Evolutionary conservation across 1,140 invertebrate species (phyloP), one percentile per base, ranked within the genome.

Genomic region (Penaeus vannamei): DNA sequence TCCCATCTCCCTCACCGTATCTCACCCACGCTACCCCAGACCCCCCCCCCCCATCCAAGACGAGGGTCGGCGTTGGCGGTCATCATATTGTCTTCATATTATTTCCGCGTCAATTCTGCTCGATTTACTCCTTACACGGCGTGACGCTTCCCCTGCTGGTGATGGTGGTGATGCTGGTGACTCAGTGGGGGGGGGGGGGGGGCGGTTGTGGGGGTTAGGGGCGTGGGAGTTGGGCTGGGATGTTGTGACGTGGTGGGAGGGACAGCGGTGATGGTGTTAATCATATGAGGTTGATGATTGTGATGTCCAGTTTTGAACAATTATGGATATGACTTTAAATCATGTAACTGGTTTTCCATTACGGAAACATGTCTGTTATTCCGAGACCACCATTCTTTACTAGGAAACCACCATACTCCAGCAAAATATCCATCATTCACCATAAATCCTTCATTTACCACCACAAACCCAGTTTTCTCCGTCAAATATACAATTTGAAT

Each of bases 51-150:
- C 26, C 1, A 19, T 1, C 84, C 23, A 19, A 80, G 85, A 86
- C 81, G 85, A 80, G 84, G 60, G 85, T 86, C 60, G 85, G 26
- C 22, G 53, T 59, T 86, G 85, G 76, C 77, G 85, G 77, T 64
- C 77, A 81, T 86, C 85, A 86, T 86, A 86, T 86, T 86, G 85
- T 86, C 59, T 86, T 62, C 76, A 86, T 86, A 86, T 86, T 86
- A 86, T 81, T 86, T 86, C 85, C 85, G 62, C 77, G 76, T 86
- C 76, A 86, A 60, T 86, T 86, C 76, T 86, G 85, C 32, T 61
- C 77, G 76, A 86, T 86, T 86, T 86, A 86, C 77, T 86, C 85
- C 85, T 86, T 86, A 86, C 85, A 86, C 76, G 23, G 76, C 85
- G 85, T 86, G 76, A 81, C 85, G 59, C 60, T 29, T 62, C 53